Base-by-base conservation (phyloP, 2,113 vertebrate genomes). In the Diphyllodes magnificus region DNA sequence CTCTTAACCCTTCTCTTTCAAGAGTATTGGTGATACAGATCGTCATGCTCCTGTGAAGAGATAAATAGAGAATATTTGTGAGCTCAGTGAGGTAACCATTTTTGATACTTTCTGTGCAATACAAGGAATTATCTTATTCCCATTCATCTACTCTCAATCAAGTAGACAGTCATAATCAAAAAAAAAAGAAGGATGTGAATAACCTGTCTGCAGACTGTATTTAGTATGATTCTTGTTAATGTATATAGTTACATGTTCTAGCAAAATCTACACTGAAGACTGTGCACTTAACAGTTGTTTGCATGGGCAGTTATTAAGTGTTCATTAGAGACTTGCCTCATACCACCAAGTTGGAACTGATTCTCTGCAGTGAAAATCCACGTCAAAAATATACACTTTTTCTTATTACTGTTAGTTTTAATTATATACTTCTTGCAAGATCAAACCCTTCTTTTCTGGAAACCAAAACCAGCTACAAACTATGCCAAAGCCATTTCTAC, bases 331-430 rank as follows among this genome's bases (percentile, higher is more conserved):
- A 57, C 25, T 76, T 68, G n/a, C 7, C 10, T 51, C 21, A 39
- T 22, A 23, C 10, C 42, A 71, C 24, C 6, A 50, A 37, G 7
- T 8, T 54, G 35, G 20, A 91, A 59, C 25, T 37, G 44, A 45
- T 59, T 45, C 22, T 71, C 10, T 27, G 24, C 21, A 71, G 30
- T 31, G 23, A 91, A 91, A 79, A 56, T 65, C 9, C 8, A 30
- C 0, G 0, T 47, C 6, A 31, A 66, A 82, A 86, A 51, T 51
- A 63, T 8, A 39, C 0, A 2, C 2, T 72, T 21, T 51, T 37
- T 15, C 18, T 69, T 64, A 37, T 51, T 33, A 24, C 9, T n/a
- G 15, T 18, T 63, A 47, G 1, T 33, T 78, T 91, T 61, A 72
- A 51, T 68, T 19, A 56, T 33, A 13, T 28, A 33, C 2, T 17